Conservation (phyloP, 2,888 invertebrate genomes). For the Campoplex capitator region DNA sequence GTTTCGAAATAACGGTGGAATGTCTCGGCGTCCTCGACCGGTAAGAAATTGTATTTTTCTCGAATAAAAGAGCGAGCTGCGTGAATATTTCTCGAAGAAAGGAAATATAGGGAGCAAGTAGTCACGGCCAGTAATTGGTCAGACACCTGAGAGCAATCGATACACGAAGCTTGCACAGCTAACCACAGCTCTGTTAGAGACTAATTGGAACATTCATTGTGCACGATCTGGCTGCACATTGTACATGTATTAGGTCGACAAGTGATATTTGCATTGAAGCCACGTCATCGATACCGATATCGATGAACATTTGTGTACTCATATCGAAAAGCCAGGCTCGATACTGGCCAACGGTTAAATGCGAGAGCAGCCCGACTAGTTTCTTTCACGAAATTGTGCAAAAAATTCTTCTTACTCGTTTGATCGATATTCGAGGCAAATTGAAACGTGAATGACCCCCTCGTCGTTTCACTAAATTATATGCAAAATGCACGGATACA, state of each 20-base stretch:
- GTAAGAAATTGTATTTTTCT: neutral
- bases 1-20: no score
- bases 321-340: constrained; percentile 21
- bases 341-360: neutral
- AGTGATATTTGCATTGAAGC: constrained; percentile 50
- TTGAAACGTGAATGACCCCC: constrained; percentile 53
- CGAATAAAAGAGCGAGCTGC: neutral
- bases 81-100: neutral
- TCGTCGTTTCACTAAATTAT: constrained; percentile 46
- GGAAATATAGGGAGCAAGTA: constrained; percentile 14
- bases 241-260: constrained; percentile 18
- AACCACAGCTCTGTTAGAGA: constrained; percentile 44
- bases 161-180: constrained; percentile 29
- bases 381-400: constrained; percentile 43
- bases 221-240: constrained; percentile 24
- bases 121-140: constrained; percentile 31
- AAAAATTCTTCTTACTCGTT: constrained; percentile 59
- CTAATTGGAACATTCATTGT: constrained; percentile 62
- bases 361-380: neutral
- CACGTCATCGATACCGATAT: constrained; percentile 31
- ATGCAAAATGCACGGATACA: constrained; percentile 52
- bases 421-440: constrained; percentile 56
- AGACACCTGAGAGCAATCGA: constrained; percentile 36
- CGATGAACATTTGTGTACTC: constrained; percentile 51
- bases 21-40: neutral